Evolutionary conservation across 2,113 vertebrate species (phyloP).

Genomic region (Saguinus imperator): DNA sequence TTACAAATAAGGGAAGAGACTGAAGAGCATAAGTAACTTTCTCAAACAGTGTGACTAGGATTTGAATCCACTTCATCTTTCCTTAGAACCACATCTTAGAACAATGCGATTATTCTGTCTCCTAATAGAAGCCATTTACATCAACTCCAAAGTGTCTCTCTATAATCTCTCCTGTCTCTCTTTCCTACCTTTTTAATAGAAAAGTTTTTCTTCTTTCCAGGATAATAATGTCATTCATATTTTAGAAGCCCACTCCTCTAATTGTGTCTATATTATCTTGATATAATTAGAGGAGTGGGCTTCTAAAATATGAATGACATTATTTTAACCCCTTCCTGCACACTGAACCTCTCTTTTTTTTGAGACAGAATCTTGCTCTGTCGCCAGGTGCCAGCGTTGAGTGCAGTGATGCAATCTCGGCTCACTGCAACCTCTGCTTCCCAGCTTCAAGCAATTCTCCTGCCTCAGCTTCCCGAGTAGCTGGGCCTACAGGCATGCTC

Average conservation of each 20-base stretch:
- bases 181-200: not conserved
- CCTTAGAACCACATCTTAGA: not conserved
- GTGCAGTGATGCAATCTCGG: no score
- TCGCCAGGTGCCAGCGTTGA: no score
- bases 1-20: not conserved
- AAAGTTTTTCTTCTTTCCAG: not conserved
- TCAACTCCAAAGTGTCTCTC: not conserved
- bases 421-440: no score
- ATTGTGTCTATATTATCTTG: not conserved
- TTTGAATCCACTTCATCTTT: not conserved
- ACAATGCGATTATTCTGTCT: not conserved
- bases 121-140: not conserved
- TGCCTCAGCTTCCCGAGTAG: no score
- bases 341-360: not conserved
- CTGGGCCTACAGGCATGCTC: no score
- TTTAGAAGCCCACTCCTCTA: not conserved
- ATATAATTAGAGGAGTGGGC: no score
- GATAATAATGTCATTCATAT: not conserved
- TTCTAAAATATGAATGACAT: no score
- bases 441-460: no score
- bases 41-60: not conserved
- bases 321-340: not conserved
- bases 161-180: not conserved
- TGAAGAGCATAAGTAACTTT: not conserved
- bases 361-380: no score